A percentile compares a stretch with the other conserved stretches of the same genome.
Conservation (phyloP, 2,797 vertebrate species). For the Danio kyathit region DNA sequence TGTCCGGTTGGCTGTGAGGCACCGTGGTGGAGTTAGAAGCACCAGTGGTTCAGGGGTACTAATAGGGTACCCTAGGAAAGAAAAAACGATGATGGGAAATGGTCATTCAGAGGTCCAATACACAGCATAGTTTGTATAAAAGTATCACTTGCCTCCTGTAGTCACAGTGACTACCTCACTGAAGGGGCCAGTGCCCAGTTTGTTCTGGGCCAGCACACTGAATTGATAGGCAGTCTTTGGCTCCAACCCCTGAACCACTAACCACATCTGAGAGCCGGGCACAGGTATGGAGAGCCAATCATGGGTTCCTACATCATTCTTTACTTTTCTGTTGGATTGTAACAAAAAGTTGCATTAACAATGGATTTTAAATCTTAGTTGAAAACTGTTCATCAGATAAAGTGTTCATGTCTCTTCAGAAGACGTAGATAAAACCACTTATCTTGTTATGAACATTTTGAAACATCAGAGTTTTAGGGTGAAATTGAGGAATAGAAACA, state of each 20-base stretch:
- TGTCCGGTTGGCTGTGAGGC: slow-evolving; percentile 99
- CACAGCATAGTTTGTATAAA: background rate
- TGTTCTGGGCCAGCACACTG: slow-evolving; percentile 99
- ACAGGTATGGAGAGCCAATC: slow-evolving; percentile 98
- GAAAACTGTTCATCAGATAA: too few species aligned
- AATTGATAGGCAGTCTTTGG: slow-evolving; percentile 98
- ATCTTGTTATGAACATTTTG: too few species aligned
- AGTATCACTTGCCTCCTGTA: slow-evolving; percentile 88
- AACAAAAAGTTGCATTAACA: slow-evolving; percentile 1
- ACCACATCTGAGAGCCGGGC: slow-evolving; percentile 89
- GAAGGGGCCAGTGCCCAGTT: slow-evolving; percentile 98
- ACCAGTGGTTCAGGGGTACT: slow-evolving; percentile 99
- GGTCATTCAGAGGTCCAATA: background rate
- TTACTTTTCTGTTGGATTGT: slow-evolving; percentile 87
- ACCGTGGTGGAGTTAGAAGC: slow-evolving; percentile 99
- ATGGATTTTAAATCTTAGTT: background rate
- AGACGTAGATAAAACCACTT: too few species aligned
- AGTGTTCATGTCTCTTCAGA: too few species aligned
- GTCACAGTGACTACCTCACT: slow-evolving; percentile 99
- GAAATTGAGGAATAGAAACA: too few species aligned
- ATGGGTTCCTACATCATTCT: slow-evolving; percentile 94
- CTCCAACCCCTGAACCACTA: slow-evolving; percentile 93
- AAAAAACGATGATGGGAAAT: background rate
- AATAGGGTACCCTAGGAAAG: slow-evolving; percentile 89
- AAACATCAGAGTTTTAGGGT: too few species aligned